These are phyloP conservation scores for Enoplosus armatus DNA, from an alignment of 2,797 vertebrate species.

Conservation along the genomic window DNA sequence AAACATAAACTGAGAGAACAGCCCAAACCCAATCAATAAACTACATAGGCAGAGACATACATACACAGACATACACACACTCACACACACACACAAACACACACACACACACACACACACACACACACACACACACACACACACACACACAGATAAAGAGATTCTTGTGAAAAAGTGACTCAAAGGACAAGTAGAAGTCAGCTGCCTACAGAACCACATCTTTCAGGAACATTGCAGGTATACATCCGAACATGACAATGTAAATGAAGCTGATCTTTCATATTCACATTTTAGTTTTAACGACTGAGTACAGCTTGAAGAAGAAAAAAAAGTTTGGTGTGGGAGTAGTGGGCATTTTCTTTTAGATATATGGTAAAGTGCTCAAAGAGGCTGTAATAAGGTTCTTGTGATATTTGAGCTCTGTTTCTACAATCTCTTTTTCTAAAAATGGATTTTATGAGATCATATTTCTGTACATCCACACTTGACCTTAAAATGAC, in stretches of 20 bases:
- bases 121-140: neutral
- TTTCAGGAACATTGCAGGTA: conserved; percentile 17
- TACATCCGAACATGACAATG: neutral
- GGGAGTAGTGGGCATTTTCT: conserved; percentile 3
- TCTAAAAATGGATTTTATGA: conserved; percentile 36
- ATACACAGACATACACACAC: conserved; percentile 19
- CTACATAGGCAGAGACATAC: conserved; percentile 24
- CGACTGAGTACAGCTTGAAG: neutral
- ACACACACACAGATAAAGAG: conserved; percentile 1
- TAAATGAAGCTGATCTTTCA: conserved; percentile 14
- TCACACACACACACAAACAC: neutral
- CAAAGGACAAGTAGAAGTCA: conserved; percentile 19
- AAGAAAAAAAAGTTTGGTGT: conserved; percentile 3
- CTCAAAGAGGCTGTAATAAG: conserved; percentile 2
- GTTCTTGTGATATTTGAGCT: conserved; percentile 26
- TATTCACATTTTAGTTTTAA: conserved; percentile 6
- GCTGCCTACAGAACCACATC: conserved; percentile 5
- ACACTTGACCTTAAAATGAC: conserved; percentile 22
- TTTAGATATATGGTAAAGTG: neutral
- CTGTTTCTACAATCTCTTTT: conserved; percentile 21
- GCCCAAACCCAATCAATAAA: conserved; percentile 26
- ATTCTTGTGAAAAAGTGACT: conserved; percentile 16
- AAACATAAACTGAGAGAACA: conserved; percentile 21
- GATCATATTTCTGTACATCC: conserved; percentile 12
- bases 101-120: neutral